These are phyloP conservation scores for Peromyscus aztecus DNA, from an alignment of 2,797 vertebrate genomes.

Conservation along the genomic window DNA sequence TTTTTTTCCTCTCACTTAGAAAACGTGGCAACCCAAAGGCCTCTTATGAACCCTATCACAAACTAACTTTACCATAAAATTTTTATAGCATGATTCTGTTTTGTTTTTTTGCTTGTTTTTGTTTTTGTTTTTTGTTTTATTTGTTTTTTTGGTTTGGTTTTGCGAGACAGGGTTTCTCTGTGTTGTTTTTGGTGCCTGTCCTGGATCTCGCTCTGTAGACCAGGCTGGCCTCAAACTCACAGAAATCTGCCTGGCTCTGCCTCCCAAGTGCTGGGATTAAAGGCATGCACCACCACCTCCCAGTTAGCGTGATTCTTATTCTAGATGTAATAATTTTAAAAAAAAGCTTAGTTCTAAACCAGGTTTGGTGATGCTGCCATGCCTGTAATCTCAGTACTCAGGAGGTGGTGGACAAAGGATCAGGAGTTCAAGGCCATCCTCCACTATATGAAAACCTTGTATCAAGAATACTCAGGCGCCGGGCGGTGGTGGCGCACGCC, in stretches of 20 bases:
- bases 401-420: not conserved
- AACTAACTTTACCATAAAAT: not conserved
- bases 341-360: not conserved
- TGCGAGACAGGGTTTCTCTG: too few relatives aligned
- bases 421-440: not conserved
- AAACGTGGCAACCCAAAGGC: not conserved
- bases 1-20: slow-evolving; percentile 53
- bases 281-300: too few relatives aligned
- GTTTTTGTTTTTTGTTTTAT: too few relatives aligned
- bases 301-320: slow-evolving; percentile 57
- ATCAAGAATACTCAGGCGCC: not conserved
- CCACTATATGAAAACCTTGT: not conserved
- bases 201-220: too few relatives aligned
- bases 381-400: not conserved
- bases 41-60: slow-evolving; percentile 57
- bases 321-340: slow-evolving; percentile 64
- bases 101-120: too few relatives aligned
- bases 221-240: too few relatives aligned
- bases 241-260: too few relatives aligned
- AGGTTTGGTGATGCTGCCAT: not conserved
- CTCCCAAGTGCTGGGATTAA: too few relatives aligned
- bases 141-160: too few relatives aligned
- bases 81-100: slow-evolving; percentile 49
- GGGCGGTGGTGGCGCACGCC: too few relatives aligned
- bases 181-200: too few relatives aligned